Evolutionary conservation across 1,140 invertebrate genomes (phyloP).

Genomic region (Condylostylus longicornis): DNA sequence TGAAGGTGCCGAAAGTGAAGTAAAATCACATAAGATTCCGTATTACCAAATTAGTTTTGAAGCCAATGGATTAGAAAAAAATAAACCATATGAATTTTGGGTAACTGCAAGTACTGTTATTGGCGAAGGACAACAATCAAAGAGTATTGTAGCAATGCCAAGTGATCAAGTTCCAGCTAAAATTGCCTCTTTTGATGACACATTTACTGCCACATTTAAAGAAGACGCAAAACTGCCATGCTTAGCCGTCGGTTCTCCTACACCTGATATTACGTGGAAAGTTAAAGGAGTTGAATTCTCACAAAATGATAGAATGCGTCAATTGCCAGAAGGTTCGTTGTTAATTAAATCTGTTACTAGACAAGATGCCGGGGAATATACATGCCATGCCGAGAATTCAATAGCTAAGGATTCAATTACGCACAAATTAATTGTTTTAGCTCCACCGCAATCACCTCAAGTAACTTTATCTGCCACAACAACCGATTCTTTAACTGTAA

Average conservation of each 20-base stretch:
- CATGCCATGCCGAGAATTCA: slow-evolving; percentile 82
- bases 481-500: slow-evolving; percentile 66
- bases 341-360: slow-evolving; percentile 77
- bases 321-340: slow-evolving; percentile 76
- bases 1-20: slow-evolving; percentile 48
- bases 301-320: slow-evolving; percentile 53
- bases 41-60: slow-evolving; percentile 60
- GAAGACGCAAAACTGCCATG: slow-evolving; percentile 84
- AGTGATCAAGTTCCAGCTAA: slow-evolving; percentile 79
- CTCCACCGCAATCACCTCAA: slow-evolving; percentile 69
- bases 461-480: slow-evolving; percentile 65
- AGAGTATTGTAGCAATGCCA: slow-evolving; percentile 66
- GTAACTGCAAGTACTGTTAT: slow-evolving; percentile 85
- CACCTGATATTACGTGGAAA: slow-evolving; percentile 80
- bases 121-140: slow-evolving; percentile 79
- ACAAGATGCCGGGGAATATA: slow-evolving; percentile 78
- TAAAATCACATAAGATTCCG: slow-evolving; percentile 45
- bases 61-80: slow-evolving; percentile 65
- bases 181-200: slow-evolving; percentile 83
- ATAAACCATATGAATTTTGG: slow-evolving; percentile 81
- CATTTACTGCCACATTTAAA: slow-evolving; percentile 76
- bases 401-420: slow-evolving; percentile 85
- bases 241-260: slow-evolving; percentile 74
- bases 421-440: slow-evolving; percentile 73
- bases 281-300: slow-evolving; percentile 37